Base-by-base conservation (phyloP, 2,888 invertebrate genomes). In the Drymonia ruficornis region DNA sequence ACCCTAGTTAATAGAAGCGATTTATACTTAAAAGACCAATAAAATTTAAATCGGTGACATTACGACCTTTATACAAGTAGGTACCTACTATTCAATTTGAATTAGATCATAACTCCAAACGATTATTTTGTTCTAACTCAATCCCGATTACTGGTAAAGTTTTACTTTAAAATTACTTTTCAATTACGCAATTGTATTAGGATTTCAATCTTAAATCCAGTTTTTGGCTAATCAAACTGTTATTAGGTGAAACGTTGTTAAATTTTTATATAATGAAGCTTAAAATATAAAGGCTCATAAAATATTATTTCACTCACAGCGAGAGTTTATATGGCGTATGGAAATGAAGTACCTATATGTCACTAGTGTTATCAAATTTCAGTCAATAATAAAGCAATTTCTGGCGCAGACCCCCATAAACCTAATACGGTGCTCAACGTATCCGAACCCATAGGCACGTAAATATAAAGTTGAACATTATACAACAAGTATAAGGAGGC, bases 401-500 rank as follows among this genome's bases (percentile, higher is more conserved):
- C 13, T 29, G 4, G 12, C n/a, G 15, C 19, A n/a, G 18, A 29
- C 15, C 28, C 46, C 18, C 47, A 47, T 34, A 47, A 47, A 34
- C 11, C 18, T 47, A 16, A 34, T 47, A 34, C 16, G 29, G n/a
- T 15, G 8, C 46, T 29, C n/a, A 16, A 15, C 18, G 34, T 18
- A 31, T 34, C 18, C 6, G 5, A 34, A 34, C 47, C 31, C 34
- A 18, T 16, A 47, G 31, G 18, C 47, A 34, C 28, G 34, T 31
- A 47, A 31, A 47, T 51, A 53, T 43, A 59, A 59, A 65, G 54
- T 59, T 55, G 57, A 58, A 61, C 52, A 61, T 59, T 70, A 58
- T 53, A 65, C 52, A 60, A 61, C 67, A 56, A 43, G 42, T 52
- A 59, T 64, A 64, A 57, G 63, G 61, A 61, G 52, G 47, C 58